Conservation (phyloP, 2,888 invertebrate genomes). For the Andricus quercusramuli region DNA sequence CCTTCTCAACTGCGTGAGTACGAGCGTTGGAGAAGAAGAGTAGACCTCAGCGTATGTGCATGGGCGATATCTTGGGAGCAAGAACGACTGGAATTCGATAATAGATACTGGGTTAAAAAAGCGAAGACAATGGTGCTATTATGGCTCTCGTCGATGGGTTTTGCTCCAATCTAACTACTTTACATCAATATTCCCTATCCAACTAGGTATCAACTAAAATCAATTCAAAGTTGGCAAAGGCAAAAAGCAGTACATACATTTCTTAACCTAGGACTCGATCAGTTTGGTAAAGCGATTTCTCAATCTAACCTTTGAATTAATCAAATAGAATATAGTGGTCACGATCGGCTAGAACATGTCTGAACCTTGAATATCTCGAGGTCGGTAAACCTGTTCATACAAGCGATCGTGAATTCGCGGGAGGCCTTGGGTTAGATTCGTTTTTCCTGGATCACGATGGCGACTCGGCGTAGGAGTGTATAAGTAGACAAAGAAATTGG, state of each 20-base stretch:
- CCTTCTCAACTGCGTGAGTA: slow-evolving; percentile 39
- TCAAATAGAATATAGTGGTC: slow-evolving; percentile 8
- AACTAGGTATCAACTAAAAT: background rate
- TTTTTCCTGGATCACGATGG: slow-evolving; percentile 10
- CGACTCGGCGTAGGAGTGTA: background rate
- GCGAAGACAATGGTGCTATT: background rate
- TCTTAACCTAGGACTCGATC: slow-evolving; percentile 1
- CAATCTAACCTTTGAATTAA: slow-evolving; percentile 23
- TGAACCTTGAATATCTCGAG: slow-evolving; percentile 15
- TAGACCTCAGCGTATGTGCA: slow-evolving; percentile 46
- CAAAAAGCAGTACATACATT: slow-evolving; percentile 5
- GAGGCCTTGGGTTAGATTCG: background rate
- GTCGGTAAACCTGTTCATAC: slow-evolving; percentile 14
- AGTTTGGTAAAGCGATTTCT: background rate
- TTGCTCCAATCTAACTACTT: background rate
- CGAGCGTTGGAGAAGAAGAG: slow-evolving; percentile 47
- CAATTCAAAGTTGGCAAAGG: background rate
- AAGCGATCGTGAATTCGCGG: background rate
- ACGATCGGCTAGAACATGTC: background rate
- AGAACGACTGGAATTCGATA: slow-evolving; percentile 41
- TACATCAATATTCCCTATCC: slow-evolving; percentile 1
- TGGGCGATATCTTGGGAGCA: slow-evolving; percentile 42
- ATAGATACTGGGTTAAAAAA: background rate
- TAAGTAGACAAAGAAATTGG: background rate
- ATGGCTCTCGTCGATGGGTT: background rate